Conservation (phyloP, 1,140 invertebrate species). For the Myzus persicae region DNA sequence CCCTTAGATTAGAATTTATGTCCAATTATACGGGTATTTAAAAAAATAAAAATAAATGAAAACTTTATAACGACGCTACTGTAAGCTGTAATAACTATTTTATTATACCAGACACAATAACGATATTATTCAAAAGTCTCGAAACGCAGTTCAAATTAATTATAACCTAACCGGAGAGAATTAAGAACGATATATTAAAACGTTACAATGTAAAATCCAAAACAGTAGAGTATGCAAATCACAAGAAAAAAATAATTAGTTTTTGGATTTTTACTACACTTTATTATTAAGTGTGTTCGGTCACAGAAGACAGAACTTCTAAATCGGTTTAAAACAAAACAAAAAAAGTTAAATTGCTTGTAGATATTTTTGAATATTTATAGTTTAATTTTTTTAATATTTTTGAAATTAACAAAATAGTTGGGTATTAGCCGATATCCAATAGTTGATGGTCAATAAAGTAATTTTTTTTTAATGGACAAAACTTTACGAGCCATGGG, state of each 20-base stretch:
- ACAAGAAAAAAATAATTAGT: background rate
- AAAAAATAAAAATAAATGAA: constrained; percentile 22
- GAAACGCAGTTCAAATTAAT: background rate
- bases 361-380: too few species aligned
- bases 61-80: background rate
- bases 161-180: background rate
- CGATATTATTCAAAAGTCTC: constrained; percentile 5
- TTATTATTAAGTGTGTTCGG: background rate
- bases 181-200: background rate
- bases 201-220: background rate
- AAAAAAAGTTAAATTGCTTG: too few species aligned
- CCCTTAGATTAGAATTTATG: constrained; percentile 16
- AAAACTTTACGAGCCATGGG: too few species aligned
- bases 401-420: background rate
- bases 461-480: background rate
- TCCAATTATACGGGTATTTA: constrained; percentile 11
- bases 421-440: background rate
- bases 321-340: too few species aligned
- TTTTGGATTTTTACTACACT: background rate
- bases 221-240: background rate
- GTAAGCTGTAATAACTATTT: constrained; percentile 7
- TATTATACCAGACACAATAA: background rate
- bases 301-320: too few species aligned
- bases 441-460: too few species aligned
- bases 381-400: background rate